phyloP scores from a whole-genome alignment of 2,113 vertebrate genomes.

The Grammomys dolichurus region DNA sequence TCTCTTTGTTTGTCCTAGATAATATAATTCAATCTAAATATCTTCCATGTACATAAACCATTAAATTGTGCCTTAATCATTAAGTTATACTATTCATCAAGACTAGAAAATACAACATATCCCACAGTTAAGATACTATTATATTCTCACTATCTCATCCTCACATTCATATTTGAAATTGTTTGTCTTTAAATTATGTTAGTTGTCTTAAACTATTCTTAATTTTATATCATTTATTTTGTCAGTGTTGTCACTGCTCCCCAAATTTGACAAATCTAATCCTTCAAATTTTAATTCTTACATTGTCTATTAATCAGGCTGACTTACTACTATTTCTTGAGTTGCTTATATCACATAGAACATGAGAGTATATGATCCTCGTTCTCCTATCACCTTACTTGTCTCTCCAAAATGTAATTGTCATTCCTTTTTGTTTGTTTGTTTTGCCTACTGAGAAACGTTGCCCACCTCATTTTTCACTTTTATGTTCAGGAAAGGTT shows the following conservation, averaged over 20 bases:
- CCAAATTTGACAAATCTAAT: neutral
- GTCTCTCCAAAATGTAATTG: neutral
- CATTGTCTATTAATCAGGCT: neutral
- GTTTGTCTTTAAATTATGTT: neutral
- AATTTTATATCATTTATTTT: neutral
- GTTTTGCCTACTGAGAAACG: neutral
- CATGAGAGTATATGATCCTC: neutral
- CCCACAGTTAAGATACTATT: neutral
- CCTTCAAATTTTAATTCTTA: neutral
- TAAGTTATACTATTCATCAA: neutral
- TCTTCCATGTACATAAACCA: neutral
- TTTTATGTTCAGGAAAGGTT: neutral
- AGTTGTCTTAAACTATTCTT: neutral
- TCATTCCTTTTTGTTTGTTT: neutral
- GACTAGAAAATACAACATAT: neutral
- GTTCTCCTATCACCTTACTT: neutral
- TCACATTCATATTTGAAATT: neutral
- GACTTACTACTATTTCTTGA: neutral
- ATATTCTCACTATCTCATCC: neutral
- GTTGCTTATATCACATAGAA: neutral
- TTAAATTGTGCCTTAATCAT: neutral
- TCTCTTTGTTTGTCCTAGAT: neutral
- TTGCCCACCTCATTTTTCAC: neutral
- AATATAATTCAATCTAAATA: neutral
- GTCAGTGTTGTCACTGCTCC: neutral